Evolutionary conservation across 2,113 vertebrate genomes (phyloP).

Genomic region (Cololabis saira): DNA sequence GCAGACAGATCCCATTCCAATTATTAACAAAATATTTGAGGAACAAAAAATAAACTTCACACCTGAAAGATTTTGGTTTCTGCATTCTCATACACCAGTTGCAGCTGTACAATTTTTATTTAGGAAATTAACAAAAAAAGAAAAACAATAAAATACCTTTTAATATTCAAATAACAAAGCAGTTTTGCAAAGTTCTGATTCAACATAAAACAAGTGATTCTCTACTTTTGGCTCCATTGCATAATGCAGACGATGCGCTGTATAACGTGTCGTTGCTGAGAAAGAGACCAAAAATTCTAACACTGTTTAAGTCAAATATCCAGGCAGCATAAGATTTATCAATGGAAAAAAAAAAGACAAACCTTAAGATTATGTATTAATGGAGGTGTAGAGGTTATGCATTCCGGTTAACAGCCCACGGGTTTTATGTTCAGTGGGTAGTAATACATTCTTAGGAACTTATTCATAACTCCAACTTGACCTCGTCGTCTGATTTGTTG

Average conservation of each 20-base stretch:
- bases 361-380: slow-evolving; percentile 15
- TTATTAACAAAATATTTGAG: no score
- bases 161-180: slow-evolving; percentile 33
- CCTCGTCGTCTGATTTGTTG: background rate
- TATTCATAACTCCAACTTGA: background rate
- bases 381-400: slow-evolving; percentile 6
- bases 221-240: slow-evolving; percentile 8
- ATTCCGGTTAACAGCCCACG: slow-evolving; percentile 27
- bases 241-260: slow-evolving; percentile 15
- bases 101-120: slow-evolving; percentile 16
- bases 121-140: slow-evolving; percentile 38
- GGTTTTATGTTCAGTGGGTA: background rate
- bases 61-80: background rate
- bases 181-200: slow-evolving; percentile 26
- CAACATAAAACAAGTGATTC: slow-evolving; percentile 24
- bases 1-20: no score
- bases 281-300: slow-evolving; percentile 32
- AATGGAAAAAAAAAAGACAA: slow-evolving; percentile 24
- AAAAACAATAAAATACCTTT: slow-evolving; percentile 47
- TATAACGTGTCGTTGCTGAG: no score
- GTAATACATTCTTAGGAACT: slow-evolving; percentile 27
- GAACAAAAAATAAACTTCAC: no score
- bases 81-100: background rate
- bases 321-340: slow-evolving; percentile 15
- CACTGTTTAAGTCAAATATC: slow-evolving; percentile 64